These are phyloP conservation scores for Hermetia illucens DNA, from an alignment of 1,140 invertebrate genomes.

Conservation along the genomic window DNA sequence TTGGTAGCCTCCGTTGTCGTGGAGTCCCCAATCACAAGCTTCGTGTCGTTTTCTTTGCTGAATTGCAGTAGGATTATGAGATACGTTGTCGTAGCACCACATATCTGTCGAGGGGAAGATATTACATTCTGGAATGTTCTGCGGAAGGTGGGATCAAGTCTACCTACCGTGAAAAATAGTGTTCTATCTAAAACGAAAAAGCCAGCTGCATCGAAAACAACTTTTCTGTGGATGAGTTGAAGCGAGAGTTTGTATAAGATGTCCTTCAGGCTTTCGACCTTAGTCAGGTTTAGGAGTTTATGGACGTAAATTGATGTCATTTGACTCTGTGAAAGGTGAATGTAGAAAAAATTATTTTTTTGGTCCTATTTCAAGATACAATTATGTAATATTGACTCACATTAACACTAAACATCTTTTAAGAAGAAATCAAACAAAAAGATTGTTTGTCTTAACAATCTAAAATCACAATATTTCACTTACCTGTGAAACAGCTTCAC, in stretches of 20 bases:
- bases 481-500: conserved; percentile 24
- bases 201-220: conserved; percentile 26
- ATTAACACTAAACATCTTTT: not conserved
- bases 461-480: too few species aligned
- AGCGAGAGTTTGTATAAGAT: conserved; percentile 29
- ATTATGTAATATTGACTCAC: not conserved
- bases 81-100: conserved; percentile 26
- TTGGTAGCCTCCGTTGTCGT: too few species aligned
- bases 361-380: not conserved
- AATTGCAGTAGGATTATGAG: conserved; percentile 28
- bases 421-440: too few species aligned
- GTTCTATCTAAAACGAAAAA: conserved; percentile 28
- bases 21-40: too few species aligned
- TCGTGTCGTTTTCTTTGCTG: too few species aligned
- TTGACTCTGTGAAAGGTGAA: conserved; percentile 12
- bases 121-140: not conserved
- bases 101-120: conserved; percentile 15
- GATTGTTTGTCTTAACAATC: too few species aligned
- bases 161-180: conserved; percentile 24
- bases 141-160: not conserved
- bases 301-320: conserved; percentile 27
- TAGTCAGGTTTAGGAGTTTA: conserved; percentile 23
- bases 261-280: conserved; percentile 19
- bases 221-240: conserved; percentile 26
- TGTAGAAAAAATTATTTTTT: not conserved